Conservation (phyloP, 2,888 invertebrate species). For the Eulithis testata region DNA sequence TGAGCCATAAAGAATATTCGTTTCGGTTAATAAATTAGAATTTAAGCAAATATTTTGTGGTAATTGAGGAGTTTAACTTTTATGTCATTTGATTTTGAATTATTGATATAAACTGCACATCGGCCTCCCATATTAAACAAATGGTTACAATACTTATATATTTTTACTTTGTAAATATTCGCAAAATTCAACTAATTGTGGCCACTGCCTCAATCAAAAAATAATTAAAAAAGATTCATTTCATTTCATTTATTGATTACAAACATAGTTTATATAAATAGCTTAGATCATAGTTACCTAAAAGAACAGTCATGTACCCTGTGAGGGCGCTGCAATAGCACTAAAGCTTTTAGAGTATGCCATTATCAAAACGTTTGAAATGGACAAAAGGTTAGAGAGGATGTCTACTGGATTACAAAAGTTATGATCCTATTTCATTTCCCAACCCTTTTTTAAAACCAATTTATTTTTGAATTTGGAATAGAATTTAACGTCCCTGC, state of each 20-base stretch:
- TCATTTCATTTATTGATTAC: no score
- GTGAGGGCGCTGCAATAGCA: no score
- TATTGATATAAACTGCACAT: conserved; percentile 27
- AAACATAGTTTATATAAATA: no score
- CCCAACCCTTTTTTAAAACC: conserved; percentile 5
- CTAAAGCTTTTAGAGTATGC: no score
- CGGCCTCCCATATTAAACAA: neutral
- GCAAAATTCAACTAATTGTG: no score
- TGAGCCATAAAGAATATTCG: conserved; percentile 59
- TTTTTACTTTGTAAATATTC: neutral
- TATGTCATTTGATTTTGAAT: conserved; percentile 31
- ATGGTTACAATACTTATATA: conserved; percentile 1
- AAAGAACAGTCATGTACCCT: no score
- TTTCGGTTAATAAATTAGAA: conserved; percentile 66
- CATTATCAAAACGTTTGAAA: neutral
- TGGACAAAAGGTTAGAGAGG: neutral
- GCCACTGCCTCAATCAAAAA: no score
- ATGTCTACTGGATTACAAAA: neutral
- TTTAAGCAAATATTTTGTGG: conserved; percentile 62
- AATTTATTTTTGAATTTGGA: conserved; percentile 37
- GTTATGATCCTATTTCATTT: neutral
- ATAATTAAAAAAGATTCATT: no score
- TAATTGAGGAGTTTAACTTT: conserved; percentile 23
- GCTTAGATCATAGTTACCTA: no score
- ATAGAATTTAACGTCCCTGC: conserved; percentile 29